A percentile compares a stretch with the other conserved stretches of the same genome.
Evolutionary conservation across 2,888 invertebrate genomes (phyloP).

Genomic region (Athalia rosae): DNA sequence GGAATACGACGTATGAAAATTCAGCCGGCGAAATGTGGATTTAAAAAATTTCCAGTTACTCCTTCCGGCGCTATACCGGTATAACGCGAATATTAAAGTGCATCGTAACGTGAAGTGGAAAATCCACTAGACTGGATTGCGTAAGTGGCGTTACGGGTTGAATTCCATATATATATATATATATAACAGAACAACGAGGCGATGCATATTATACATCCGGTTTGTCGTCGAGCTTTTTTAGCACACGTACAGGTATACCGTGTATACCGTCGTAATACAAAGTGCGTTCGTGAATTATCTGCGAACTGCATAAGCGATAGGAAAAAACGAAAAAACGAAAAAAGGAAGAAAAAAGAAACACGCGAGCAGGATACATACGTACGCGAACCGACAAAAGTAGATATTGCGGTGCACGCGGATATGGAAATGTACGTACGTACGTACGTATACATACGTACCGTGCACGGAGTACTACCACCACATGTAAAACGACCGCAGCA

Average conservation of each 20-base stretch:
- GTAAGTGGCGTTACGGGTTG: slow-evolving; percentile 37
- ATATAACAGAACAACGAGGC: slow-evolving; percentile 11
- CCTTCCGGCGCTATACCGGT: not conserved
- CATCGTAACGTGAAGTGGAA: slow-evolving; percentile 39
- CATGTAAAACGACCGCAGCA: not conserved
- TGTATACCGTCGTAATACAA: slow-evolving; percentile 12
- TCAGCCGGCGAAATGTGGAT: too few relatives aligned
- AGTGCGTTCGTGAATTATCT: slow-evolving; percentile 25
- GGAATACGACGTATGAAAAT: not conserved
- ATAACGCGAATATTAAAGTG: slow-evolving; percentile 36
- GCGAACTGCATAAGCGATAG: not conserved
- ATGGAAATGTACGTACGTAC: not conserved
- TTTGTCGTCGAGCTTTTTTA: slow-evolving; percentile 9
- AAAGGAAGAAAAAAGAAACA: slow-evolving; percentile 31
- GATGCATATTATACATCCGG: slow-evolving; percentile 11
- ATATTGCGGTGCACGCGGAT: not conserved
- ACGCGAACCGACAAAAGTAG: not conserved
- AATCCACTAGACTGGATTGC: slow-evolving; percentile 42
- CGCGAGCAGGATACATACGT: not conserved
- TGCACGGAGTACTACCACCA: not conserved
- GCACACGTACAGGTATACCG: slow-evolving; percentile 11
- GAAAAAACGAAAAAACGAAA: not conserved
- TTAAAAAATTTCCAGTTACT: too few relatives aligned
- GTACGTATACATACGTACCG: not conserved
- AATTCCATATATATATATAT: too few relatives aligned